Conservation (phyloP, 1,140 invertebrate genomes). For the Nomia melanderi region DNA sequence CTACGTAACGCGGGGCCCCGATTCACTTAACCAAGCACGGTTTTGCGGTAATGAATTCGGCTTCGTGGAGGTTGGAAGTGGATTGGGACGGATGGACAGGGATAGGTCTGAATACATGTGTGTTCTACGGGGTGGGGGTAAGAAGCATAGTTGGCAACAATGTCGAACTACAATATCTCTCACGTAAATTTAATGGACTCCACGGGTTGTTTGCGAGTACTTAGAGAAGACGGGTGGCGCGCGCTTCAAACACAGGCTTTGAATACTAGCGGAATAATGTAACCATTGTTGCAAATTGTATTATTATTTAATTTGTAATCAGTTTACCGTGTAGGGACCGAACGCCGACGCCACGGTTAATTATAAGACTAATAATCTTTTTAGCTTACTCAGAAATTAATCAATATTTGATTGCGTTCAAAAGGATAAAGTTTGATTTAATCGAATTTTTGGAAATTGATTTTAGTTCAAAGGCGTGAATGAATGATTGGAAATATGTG, state of each 20-base stretch:
- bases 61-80: not conserved
- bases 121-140: not conserved
- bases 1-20: not conserved
- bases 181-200: constrained; percentile 22
- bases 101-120: constrained; percentile 19
- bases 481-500: too few species aligned
- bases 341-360: not conserved
- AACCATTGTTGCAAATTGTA: not conserved
- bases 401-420: too few species aligned
- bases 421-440: too few species aligned
- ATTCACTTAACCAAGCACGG: not conserved
- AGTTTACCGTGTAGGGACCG: not conserved
- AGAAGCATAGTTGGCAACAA: not conserved
- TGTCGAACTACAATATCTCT: not conserved
- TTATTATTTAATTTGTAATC: constrained; percentile 5
- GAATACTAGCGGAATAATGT: not conserved
- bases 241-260: not conserved
- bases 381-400: too few species aligned
- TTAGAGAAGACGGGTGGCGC: not conserved
- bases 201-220: constrained; percentile 25
- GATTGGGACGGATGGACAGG: not conserved
- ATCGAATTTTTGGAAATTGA: too few species aligned
- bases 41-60: constrained; percentile 34
- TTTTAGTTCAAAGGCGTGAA: too few species aligned
- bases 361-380: not conserved